A percentile compares a stretch with the other conserved stretches of the same genome.
phyloP scores from a whole-genome alignment of 2,888 invertebrate species.

The Helobdella robusta region DNA sequence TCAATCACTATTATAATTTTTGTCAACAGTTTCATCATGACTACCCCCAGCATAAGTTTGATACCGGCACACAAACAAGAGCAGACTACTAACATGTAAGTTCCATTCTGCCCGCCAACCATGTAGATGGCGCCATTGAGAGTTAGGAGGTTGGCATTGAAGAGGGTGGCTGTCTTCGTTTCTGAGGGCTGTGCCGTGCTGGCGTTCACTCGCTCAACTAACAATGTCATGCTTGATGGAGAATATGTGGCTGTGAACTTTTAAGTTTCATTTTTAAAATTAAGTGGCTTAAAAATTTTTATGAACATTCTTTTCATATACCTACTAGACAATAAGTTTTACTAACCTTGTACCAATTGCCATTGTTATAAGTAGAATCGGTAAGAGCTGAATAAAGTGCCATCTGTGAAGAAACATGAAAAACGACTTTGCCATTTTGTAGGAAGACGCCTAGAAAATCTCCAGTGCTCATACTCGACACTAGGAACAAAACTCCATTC shows the following conservation, averaged over 20 bases:
- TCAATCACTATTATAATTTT: too few species aligned
- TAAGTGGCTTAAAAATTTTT: neutral
- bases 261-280: constrained; percentile 1
- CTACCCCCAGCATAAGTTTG: too few species aligned
- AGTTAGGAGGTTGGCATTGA: constrained; percentile 21
- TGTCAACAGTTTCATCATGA: too few species aligned
- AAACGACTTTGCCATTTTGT: constrained; percentile 30
- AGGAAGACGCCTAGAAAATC: constrained; percentile 31
- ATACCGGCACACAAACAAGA: too few species aligned
- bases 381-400: constrained; percentile 5
- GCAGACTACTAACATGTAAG: constrained; percentile 22
- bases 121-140: constrained; percentile 24
- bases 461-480: neutral
- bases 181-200: too few species aligned
- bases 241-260: constrained; percentile 33
- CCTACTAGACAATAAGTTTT: neutral
- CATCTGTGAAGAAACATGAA: constrained; percentile 22
- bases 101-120: constrained; percentile 33
- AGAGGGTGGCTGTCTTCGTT: too few species aligned
- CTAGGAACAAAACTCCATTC: constrained; percentile 34
- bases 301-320: neutral
- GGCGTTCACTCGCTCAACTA: too few species aligned
- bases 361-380: constrained; percentile 32
- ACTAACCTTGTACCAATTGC: constrained; percentile 36
- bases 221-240: constrained; percentile 26